Percentiles rank a stretch among this genome's conserved stretches.
These are phyloP conservation scores for Augochlora pura DNA, from an alignment of 1,140 invertebrate genomes.

Conservation along the genomic window DNA sequence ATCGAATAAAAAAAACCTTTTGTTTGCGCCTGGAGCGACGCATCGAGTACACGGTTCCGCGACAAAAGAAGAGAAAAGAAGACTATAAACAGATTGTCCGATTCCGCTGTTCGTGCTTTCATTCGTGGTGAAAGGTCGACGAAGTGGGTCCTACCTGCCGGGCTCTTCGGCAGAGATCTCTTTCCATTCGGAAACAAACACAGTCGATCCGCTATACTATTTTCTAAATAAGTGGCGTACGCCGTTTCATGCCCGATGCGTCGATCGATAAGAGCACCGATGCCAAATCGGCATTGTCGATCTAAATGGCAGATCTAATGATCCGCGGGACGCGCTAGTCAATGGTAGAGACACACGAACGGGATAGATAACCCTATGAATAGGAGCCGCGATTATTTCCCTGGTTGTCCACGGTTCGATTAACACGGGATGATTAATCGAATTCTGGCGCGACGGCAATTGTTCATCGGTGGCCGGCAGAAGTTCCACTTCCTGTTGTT, in stretches of 20 bases:
- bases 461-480: neutral
- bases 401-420: no score
- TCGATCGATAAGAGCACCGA: neutral
- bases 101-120: constrained; percentile 21
- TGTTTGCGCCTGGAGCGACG: no score
- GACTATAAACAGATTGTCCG: no score
- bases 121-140: constrained; percentile 49
- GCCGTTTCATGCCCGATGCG: no score
- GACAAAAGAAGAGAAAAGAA: no score
- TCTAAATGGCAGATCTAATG: neutral
- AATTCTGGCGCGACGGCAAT: neutral
- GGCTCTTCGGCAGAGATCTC: neutral
- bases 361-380: neutral
- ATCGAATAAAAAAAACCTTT: no score
- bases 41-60: no score
- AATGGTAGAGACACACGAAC: neutral
- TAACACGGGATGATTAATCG: neutral
- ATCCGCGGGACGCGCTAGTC: neutral
- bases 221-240: neutral
- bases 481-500: neutral
- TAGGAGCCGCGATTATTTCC: neutral
- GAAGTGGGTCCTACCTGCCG: constrained; percentile 27
- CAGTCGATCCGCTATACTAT: constrained; percentile 2
- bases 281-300: no score
- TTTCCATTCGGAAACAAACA: constrained; percentile 13